These are phyloP conservation scores for Dioctria rufipes DNA, from an alignment of 2,888 invertebrate genomes.

Conservation along the genomic window DNA sequence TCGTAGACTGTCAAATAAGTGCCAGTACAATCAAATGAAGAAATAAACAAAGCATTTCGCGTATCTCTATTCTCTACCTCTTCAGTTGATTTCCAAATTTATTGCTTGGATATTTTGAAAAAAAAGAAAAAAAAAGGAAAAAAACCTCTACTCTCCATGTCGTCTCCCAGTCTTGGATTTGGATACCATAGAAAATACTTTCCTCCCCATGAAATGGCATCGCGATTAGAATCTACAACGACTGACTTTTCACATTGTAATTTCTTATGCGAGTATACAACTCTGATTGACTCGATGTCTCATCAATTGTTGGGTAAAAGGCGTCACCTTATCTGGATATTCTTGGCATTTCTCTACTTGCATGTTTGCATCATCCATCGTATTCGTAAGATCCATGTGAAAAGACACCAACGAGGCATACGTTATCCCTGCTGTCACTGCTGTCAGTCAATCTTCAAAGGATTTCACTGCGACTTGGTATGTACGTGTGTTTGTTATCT, in stretches of 20 bases:
- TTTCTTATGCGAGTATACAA: background rate
- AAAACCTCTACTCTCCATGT: background rate
- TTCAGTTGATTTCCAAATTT: background rate
- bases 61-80: background rate
- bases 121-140: no score
- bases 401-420: background rate
- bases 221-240: conserved; percentile 14
- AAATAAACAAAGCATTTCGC: background rate
- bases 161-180: background rate
- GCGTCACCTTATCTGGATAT: conserved; percentile 16
- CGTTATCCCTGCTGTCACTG: background rate
- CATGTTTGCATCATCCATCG: background rate
- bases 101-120: background rate
- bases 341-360: background rate
- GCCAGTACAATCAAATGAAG: background rate
- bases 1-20: background rate
- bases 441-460: conserved; percentile 19
- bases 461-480: background rate
- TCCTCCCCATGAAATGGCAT: background rate
- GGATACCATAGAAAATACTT: background rate
- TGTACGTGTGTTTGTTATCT: no score
- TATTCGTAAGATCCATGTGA: background rate
- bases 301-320: conserved; percentile 22
- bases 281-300: background rate
- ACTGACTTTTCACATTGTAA: conserved; percentile 16